phyloP scores from a whole-genome alignment of 2,888 invertebrate species.

The Deilephila porcellus region DNA sequence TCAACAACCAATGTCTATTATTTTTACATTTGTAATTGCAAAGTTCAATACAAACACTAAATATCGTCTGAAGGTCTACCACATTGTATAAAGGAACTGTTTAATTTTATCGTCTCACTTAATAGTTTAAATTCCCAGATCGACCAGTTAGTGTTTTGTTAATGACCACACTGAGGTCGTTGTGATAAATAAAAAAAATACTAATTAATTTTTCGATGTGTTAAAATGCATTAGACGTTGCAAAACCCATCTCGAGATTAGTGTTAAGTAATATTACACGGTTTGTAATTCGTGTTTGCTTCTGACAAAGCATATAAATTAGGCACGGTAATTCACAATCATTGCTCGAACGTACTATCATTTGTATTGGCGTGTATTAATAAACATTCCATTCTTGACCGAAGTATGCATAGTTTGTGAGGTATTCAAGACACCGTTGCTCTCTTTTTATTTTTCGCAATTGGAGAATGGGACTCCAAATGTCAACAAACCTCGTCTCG shows the following conservation, averaged over 20 bases:
- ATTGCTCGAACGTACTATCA: constrained; percentile 8
- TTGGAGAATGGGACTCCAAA: constrained; percentile 25
- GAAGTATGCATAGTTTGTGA: not conserved
- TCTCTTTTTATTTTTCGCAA: constrained; percentile 33
- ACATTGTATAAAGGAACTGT: constrained; percentile 39
- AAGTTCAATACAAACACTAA: constrained; percentile 40
- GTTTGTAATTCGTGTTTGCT: constrained; percentile 35
- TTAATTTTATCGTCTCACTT: constrained; percentile 43
- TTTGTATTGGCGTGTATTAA: constrained; percentile 21
- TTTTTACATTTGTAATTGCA: constrained; percentile 36
- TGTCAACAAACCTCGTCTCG: constrained; percentile 30
- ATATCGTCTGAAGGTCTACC: constrained; percentile 46
- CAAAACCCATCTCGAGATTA: constrained; percentile 41
- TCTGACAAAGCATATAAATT: constrained; percentile 30
- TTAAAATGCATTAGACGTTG: constrained; percentile 34
- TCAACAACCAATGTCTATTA: not conserved
- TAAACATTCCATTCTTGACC: not conserved
- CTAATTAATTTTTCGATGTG: constrained; percentile 27
- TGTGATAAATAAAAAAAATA: constrained; percentile 35
- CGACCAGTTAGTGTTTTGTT: constrained; percentile 36
- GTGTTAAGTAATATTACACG: constrained; percentile 30
- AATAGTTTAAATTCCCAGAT: constrained; percentile 43
- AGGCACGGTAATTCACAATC: constrained; percentile 22
- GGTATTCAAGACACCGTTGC: constrained; percentile 17
- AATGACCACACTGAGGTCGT: constrained; percentile 45